Conservation (phyloP, 2,797 vertebrate genomes). For the Rhabdophis nuchalis region DNA sequence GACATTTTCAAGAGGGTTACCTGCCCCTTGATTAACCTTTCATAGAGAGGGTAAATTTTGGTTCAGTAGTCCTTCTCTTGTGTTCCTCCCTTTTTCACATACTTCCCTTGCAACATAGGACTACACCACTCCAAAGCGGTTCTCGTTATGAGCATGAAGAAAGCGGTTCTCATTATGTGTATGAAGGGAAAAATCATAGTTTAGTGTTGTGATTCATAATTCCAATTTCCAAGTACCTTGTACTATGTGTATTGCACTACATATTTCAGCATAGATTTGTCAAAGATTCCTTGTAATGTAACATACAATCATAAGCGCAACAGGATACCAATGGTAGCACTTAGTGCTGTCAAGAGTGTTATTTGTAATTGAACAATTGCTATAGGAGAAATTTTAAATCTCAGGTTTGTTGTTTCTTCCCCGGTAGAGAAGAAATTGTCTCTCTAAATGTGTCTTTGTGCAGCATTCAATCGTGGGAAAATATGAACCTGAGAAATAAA, state of each 20-base stretch:
- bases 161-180: too few relatives aligned
- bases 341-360: constrained; percentile 24
- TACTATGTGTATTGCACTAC: background rate
- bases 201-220: background rate
- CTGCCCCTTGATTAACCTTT: background rate
- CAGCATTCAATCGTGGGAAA: constrained; percentile 16
- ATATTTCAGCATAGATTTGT: constrained; percentile 9
- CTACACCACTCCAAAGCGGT: too few relatives aligned
- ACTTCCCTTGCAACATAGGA: background rate
- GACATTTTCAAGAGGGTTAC: background rate
- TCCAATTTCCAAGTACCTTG: background rate
- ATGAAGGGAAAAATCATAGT: background rate
- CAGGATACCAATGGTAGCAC: constrained; percentile 14
- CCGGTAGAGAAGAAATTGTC: constrained; percentile 22
- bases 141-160: background rate
- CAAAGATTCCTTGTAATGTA: constrained; percentile 21
- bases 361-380: constrained; percentile 43
- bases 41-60: background rate
- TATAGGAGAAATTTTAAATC: constrained; percentile 32
- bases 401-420: constrained; percentile 25
- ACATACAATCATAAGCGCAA: constrained; percentile 42
- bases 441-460: background rate
- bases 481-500: constrained; percentile 22
- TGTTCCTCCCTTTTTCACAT: background rate
- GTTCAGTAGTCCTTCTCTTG: background rate